phyloP scores from a whole-genome alignment of 23 tunicate species.

The Aplidium turbinatum region DNA sequence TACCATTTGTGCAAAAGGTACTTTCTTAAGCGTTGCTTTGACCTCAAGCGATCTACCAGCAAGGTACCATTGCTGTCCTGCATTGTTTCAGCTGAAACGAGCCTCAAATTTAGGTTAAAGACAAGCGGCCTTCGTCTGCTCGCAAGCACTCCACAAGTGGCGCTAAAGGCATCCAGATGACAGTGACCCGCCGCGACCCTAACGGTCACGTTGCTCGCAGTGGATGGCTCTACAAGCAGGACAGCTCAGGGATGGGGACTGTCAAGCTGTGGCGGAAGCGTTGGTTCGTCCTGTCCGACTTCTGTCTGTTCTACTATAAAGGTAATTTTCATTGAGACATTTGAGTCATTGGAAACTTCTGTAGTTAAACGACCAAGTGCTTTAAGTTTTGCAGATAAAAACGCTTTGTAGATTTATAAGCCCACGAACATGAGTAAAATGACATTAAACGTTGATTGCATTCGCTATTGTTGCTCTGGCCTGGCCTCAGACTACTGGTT shows the following conservation, averaged over 20 bases:
- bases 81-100: too few species aligned
- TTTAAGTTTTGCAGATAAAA: too few species aligned
- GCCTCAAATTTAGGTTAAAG: background rate
- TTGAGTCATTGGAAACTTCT: too few species aligned
- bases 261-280: conserved; percentile 84
- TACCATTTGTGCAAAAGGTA: too few species aligned
- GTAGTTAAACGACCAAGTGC: too few species aligned
- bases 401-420: too few species aligned
- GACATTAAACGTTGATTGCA: too few species aligned
- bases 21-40: background rate
- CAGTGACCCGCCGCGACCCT: conserved; percentile 55
- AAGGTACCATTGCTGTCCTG: too few species aligned
- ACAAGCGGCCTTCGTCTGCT: conserved; percentile 30
- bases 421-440: too few species aligned
- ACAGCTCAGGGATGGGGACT: conserved; percentile 63
- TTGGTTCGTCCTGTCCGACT: conserved; percentile 90
- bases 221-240: conserved; percentile 90
- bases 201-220: conserved; percentile 13
- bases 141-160: background rate
- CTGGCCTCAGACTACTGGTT: too few species aligned
- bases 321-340: conserved; percentile 43
- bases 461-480: too few species aligned
- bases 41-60: too few species aligned
- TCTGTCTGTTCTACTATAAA: conserved; percentile 81
- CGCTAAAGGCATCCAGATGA: conserved; percentile 46